Evolutionary conservation across 2,888 invertebrate species (phyloP), one percentile per base, ranked within the genome.

Genomic region (Galerucella pusilla): DNA sequence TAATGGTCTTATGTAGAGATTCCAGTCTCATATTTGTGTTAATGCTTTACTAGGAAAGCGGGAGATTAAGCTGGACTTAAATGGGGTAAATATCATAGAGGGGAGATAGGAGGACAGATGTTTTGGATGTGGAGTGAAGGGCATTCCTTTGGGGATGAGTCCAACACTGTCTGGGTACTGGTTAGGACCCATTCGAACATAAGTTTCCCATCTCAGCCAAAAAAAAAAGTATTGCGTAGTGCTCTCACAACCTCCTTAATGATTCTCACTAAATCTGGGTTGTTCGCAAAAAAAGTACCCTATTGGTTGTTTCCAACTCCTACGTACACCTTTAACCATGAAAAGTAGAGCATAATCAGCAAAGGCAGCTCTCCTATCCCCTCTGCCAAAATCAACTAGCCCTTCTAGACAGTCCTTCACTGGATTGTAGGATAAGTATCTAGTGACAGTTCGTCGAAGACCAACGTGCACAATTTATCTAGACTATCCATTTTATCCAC

Each of bases 331-430:
- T 65, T 78, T 81, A 9, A 80, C n/a, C 76, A 83, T 78, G 66
- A 82, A 83, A 14, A 81, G 77, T 14, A 80, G 54, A 59, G 81
- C 82, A 76, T 83, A 82, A 65, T 83, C 80, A 46, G 82, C 82
- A 76, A 82, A 78, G 16, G 42, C 45, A 12, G 12, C 20, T n/a
- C 20, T 60, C 16, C 75, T 54, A 25, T 72, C 52, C 7, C 20
- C 66, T 52, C 12, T 52, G 9, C 72, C 76, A 52, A 77, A 78
- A 66, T 67, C 25, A 16, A 60, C 60, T 28, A 60, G 20, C 28
- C 60, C 60, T 12, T 60, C 60, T 52, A 52, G 52, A 52, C n/a
- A 52, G 4, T 52, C 52, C 52, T 52, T 52, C 52, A n/a, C 14
- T 52, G 52, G 52, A 52, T 52, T 52, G n/a, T 52, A 52, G n/a